Base-by-base conservation (phyloP, 1,140 invertebrate species). In the Amyelois transitella region DNA sequence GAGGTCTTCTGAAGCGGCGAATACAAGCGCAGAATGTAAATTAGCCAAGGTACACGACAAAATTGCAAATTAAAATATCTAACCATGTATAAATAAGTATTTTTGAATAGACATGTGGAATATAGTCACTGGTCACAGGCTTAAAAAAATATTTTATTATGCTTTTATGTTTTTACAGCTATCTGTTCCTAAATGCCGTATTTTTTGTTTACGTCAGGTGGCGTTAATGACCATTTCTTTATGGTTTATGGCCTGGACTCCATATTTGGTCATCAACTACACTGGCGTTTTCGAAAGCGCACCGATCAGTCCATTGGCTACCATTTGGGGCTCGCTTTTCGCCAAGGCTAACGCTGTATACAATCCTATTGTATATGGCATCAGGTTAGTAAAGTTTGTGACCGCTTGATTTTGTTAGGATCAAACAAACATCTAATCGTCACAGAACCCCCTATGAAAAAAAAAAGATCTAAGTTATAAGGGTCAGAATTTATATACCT, bases 221-320 rank as follows among this genome's bases (percentile, higher is more conserved):
- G 93, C 94, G 18, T 74, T 94, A 66, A 93, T 92, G 73, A 94
- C 93, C 58, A 93, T 95, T 57, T 90, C 91, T 7, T 78, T 94
- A 51, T 95, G 93, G 92, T 92, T 95, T 78, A 89, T 94, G 78
- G 94, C 94, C 17, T 94, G 93, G 93, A 94, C 93, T 28, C 93
- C 93, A 18, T 94, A 94, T 72, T 88, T 93, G 51, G 91, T 93
- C 17, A 93, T 95, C 63, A 94, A 94, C 72, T 92, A 91, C 70
- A 89, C 91, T 17, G 93, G 92, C 51, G 89, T 94, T 59, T 93
- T 94, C 72, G 89, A 91, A 59, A 88, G 84, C 20, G 85, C 88
- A 47, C 88, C 89, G 51, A 91, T 94, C 58, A 92, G 90, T 59
- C 92, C 92, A 3, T 81, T 93, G 8, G 90, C 90, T 49, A 92